phyloP scores from a whole-genome alignment of 2,113 vertebrate species.

The Platysternon megacephalum region DNA sequence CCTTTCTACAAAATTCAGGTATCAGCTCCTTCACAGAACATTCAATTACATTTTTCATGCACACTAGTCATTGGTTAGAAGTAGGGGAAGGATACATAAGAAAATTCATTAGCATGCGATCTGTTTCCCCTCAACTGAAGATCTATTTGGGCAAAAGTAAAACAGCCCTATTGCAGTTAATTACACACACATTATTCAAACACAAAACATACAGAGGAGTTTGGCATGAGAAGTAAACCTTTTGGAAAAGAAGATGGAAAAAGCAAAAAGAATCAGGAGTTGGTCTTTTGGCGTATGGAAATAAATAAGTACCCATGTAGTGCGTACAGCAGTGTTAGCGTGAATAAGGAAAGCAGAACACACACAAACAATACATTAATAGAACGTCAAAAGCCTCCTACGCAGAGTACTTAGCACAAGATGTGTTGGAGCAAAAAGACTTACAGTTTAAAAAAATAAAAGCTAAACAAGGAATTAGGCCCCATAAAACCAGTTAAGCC shows the following conservation, averaged over 20 bases:
- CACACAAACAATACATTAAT: not conserved
- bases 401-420: not conserved
- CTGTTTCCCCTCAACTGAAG: not conserved
- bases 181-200: too few relatives aligned
- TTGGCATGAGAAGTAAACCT: not conserved
- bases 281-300: not conserved
- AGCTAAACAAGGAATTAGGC: not conserved
- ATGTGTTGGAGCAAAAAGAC: not conserved
- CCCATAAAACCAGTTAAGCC: fast-evolving
- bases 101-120: not conserved
- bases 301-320: not conserved
- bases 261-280: not conserved
- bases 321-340: not conserved
- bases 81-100: not conserved
- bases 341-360: not conserved
- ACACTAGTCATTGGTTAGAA: not conserved
- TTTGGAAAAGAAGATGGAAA: not conserved
- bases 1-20: not conserved
- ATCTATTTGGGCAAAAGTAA: conserved; percentile 1
- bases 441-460: not conserved
- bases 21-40: not conserved
- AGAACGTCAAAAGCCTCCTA: not conserved
- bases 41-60: not conserved
- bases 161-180: not conserved
- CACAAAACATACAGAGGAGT: not conserved